A percentile compares a stretch with the other conserved stretches of the same genome.
These are phyloP conservation scores for Clepsis dumicolana DNA, from an alignment of 2,888 invertebrate genomes.

Conservation along the genomic window DNA sequence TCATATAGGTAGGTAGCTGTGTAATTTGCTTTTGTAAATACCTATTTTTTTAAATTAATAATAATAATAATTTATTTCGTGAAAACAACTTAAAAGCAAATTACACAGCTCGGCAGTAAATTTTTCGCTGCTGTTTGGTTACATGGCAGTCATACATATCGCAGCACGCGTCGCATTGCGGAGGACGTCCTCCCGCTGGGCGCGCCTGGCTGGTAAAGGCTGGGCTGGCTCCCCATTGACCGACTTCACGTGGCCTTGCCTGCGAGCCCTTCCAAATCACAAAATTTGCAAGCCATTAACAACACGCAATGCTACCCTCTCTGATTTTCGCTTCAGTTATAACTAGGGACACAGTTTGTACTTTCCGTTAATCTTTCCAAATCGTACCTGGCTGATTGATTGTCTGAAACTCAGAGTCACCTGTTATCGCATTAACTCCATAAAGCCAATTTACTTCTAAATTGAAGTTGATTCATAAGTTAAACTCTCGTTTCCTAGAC, in stretches of 20 bases:
- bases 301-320: constrained; percentile 56
- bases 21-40: no score
- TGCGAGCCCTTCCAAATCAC: constrained; percentile 62
- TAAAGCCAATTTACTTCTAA: background rate
- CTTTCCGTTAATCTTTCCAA: background rate
- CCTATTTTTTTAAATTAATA: no score
- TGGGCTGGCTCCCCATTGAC: constrained; percentile 80
- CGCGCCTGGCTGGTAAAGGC: constrained; percentile 76
- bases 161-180: constrained; percentile 76
- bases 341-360: constrained; percentile 3
- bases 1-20: no score
- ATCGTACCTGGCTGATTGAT: background rate
- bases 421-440: constrained; percentile 15
- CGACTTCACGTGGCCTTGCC: constrained; percentile 75
- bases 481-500: constrained; percentile 14
- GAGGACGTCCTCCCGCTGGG: constrained; percentile 72
- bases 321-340: constrained; percentile 27
- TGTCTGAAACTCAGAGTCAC: background rate
- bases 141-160: constrained; percentile 15
- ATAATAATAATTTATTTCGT: no score
- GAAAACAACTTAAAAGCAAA: background rate
- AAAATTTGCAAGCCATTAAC: constrained; percentile 66
- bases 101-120: background rate
- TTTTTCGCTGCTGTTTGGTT: background rate
- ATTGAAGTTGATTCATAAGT: constrained; percentile 29